phyloP scores from a whole-genome alignment of 1,140 invertebrate genomes.

The Cydia splendana region DNA sequence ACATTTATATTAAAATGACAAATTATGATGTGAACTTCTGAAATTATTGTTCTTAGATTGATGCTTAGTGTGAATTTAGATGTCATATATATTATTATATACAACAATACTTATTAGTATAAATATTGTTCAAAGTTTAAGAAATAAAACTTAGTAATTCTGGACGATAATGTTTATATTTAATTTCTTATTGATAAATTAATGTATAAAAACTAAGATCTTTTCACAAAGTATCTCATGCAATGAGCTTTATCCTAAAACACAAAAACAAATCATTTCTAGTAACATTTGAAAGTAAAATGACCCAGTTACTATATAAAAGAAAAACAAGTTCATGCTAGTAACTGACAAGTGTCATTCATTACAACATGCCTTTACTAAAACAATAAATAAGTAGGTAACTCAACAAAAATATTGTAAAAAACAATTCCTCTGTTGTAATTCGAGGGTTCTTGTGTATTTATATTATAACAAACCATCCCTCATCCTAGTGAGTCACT shows the following conservation, averaged over 20 bases:
- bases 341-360: not conserved
- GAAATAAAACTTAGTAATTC: slow-evolving; percentile 35
- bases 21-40: slow-evolving; percentile 88
- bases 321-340: slow-evolving; percentile 9
- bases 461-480: slow-evolving; percentile 45
- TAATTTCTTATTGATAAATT: slow-evolving; percentile 64
- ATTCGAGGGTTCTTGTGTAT: slow-evolving; percentile 41
- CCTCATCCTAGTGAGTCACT: not conserved
- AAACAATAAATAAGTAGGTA: slow-evolving; percentile 24
- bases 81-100: slow-evolving; percentile 10
- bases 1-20: slow-evolving; percentile 84
- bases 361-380: slow-evolving; percentile 4
- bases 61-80: slow-evolving; percentile 14
- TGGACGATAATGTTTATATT: slow-evolving; percentile 63
- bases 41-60: slow-evolving; percentile 33
- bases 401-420: not conserved
- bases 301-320: slow-evolving; percentile 2
- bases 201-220: slow-evolving; percentile 70
- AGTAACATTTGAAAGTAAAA: not conserved
- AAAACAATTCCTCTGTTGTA: not conserved
- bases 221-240: slow-evolving; percentile 61
- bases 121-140: slow-evolving; percentile 33
- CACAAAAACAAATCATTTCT: slow-evolving; percentile 36
- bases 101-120: not conserved
- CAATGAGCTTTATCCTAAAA: slow-evolving; percentile 56